Evolutionary conservation across 2,113 vertebrate genomes (phyloP).

Genomic region (Maccullochella peelii): DNA sequence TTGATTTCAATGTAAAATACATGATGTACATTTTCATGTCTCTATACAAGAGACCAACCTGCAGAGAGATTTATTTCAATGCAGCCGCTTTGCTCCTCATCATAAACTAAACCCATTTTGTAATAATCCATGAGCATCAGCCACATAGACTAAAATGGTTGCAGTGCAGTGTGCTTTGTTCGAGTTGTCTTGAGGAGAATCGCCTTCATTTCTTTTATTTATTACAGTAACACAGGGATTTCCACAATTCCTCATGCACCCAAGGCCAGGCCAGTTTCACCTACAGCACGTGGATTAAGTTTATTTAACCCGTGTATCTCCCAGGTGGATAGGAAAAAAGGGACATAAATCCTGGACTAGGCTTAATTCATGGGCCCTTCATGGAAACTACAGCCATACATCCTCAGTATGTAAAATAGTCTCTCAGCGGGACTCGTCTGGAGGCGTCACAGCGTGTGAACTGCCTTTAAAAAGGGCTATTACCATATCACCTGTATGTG

Average conservation of each 20-base stretch:
- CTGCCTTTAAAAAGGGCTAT: slow-evolving; percentile 82
- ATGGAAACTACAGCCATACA: slow-evolving; percentile 68
- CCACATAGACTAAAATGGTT: background rate
- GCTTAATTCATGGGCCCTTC: slow-evolving; percentile 22
- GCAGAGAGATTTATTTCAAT: slow-evolving; percentile 27
- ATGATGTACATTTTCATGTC: background rate
- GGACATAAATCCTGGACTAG: slow-evolving; percentile 13
- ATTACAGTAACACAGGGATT: background rate
- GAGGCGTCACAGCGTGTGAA: slow-evolving; percentile 69
- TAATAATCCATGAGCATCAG: background rate
- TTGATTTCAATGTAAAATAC: background rate
- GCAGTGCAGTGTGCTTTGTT: background rate
- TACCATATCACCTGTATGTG: slow-evolving; percentile 51
- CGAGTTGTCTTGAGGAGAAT: background rate
- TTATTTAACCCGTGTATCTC: background rate
- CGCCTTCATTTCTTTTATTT: background rate
- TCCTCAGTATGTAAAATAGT: slow-evolving; percentile 46
- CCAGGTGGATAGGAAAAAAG: background rate
- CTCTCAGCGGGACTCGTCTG: slow-evolving; percentile 50
- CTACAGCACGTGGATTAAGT: background rate
- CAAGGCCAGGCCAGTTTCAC: slow-evolving; percentile 1
- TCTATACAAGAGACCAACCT: slow-evolving; percentile 20
- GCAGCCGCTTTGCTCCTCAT: background rate
- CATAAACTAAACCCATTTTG: background rate
- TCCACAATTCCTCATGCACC: background rate